Base-by-base conservation (phyloP, 2,113 vertebrate species). In the Dromaius novaehollandiae region DNA sequence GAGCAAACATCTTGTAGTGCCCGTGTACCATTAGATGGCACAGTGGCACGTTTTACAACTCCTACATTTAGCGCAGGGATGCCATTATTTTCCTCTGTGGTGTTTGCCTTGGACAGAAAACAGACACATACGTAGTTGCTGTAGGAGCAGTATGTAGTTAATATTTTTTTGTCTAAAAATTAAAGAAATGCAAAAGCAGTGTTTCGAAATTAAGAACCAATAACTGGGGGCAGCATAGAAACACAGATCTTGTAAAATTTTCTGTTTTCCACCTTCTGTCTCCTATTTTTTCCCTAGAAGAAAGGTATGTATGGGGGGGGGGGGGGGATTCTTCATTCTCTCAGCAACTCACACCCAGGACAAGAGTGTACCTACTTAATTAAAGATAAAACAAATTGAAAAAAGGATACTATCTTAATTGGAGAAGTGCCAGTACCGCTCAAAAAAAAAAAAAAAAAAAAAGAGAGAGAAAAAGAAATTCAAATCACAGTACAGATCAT, bases 401-500 rank as follows among this genome's bases (percentile, higher is more conserved):
- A 77, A 19, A 64, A 93, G 48, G 36, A 65, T 82, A 30, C 28
- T 15, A 8, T 65, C 63, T 91, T 88, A 55, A 86, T 4, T 70
- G 64, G 74, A 69, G 36, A 93, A 86, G 12, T 70, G 26, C 73
- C 68, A 70, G 17, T 55, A 89, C 38, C 20, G 14, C 24, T 82
- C 16, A 32, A 13, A 69, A 77, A 96, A 53, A 58, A 24, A 13
- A 69, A 77, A 96, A 53, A 58, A 24, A 32, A 13, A n/a, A n/a
- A n/a, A n/a, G n/a, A n/a, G n/a, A n/a, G n/a, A 69, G 74, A 96
- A 53, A 58, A 24, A 46, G 20, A 89, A 93, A 78, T 90, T 86
- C 34, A 75, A 55, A 79, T 75, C 70, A 55, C 40, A 50, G 20
- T 50, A 68, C 30, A 50, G 70, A 6, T 77, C 15, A 66, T 77